Evolutionary conservation across 2,113 vertebrate genomes (phyloP).

Genomic region (Toxotes chatareus): DNA sequence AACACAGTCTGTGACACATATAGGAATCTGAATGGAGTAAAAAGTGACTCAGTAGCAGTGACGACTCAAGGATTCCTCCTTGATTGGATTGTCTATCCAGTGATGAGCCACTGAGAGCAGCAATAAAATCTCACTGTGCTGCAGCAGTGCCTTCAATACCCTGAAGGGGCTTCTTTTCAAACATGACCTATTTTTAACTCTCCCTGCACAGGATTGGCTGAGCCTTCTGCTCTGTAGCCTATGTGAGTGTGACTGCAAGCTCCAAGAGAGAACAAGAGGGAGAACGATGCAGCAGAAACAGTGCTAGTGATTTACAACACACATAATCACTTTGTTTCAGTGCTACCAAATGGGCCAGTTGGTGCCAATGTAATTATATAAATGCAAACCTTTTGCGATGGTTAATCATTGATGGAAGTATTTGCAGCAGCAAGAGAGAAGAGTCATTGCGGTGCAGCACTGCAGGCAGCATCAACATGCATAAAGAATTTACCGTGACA

Average conservation of each 20-base stretch:
- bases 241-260: constrained; percentile 59
- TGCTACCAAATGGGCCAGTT: neutral
- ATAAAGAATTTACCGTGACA: constrained; percentile 78
- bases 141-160: constrained; percentile 79
- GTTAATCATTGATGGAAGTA: neutral
- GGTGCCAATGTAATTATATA: constrained; percentile 24
- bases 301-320: constrained; percentile 50
- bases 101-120: constrained; percentile 61
- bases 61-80: constrained; percentile 8
- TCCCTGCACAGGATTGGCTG: constrained; percentile 80
- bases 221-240: constrained; percentile 68
- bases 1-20: neutral
- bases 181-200: constrained; percentile 87
- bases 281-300: constrained; percentile 55
- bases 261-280: constrained; percentile 36
- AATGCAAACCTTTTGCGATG: constrained; percentile 12
- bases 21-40: constrained; percentile 8
- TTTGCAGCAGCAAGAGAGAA: constrained; percentile 8
- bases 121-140: constrained; percentile 58
- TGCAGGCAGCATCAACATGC: constrained; percentile 69
- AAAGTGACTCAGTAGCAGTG: neutral
- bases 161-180: constrained; percentile 82
- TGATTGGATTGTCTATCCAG: constrained; percentile 38
- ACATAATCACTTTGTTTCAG: constrained; percentile 37
- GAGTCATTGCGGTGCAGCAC: constrained; percentile 45